Percentiles rank a stretch among this genome's conserved stretches.
These are phyloP conservation scores for Sylvilagus bachmani DNA, from an alignment of 2,113 vertebrate genomes.

Conservation along the genomic window DNA sequence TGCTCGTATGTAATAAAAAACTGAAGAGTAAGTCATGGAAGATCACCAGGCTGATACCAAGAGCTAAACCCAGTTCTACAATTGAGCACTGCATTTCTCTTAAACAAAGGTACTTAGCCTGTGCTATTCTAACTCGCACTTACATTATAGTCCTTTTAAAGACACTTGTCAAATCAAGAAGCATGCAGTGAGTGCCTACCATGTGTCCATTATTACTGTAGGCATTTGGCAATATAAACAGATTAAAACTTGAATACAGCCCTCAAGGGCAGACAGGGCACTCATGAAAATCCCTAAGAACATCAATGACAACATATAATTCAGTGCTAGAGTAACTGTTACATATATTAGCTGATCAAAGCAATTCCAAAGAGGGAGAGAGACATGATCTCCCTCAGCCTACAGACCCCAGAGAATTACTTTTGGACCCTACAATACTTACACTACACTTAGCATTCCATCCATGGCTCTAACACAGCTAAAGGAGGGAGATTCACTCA, in stretches of 20 bases:
- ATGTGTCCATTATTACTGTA: neutral
- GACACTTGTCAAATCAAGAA: conserved; percentile 39
- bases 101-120: conserved; percentile 52
- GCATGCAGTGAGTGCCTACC: neutral
- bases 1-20: conserved; percentile 99
- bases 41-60: conserved; percentile 21
- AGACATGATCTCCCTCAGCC: neutral
- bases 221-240: conserved; percentile 46
- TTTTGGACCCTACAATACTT: conserved; percentile 39
- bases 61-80: conserved; percentile 58
- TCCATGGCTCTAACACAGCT: neutral
- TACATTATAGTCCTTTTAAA: conserved; percentile 5
- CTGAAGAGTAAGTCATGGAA: conserved; percentile 91
- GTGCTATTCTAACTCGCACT: neutral
- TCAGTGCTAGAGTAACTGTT: conserved; percentile 26
- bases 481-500: neutral
- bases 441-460: neutral
- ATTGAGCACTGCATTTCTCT: conserved; percentile 31
- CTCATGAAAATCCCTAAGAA: neutral
- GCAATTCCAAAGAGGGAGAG: neutral
- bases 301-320: neutral
- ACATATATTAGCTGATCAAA: conserved; percentile 7
- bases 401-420: neutral
- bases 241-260: conserved; percentile 55
- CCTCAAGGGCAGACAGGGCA: conserved; percentile 27